These are phyloP conservation scores for Drosophila nigromelanica DNA, from an alignment of 1,140 invertebrate genomes.

Conservation along the genomic window DNA sequence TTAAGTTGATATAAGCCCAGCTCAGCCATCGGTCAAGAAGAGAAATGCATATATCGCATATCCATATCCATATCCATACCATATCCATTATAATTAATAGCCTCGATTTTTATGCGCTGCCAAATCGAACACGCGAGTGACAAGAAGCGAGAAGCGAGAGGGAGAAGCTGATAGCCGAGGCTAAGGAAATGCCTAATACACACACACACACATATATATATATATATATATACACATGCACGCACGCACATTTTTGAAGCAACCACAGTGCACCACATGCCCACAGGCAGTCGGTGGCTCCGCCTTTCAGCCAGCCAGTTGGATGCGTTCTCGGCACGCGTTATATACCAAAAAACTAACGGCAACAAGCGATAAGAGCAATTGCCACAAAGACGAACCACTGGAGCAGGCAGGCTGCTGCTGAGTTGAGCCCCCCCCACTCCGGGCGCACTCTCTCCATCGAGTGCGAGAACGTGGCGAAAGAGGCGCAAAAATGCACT, in stretches of 20 bases:
- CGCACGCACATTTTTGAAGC: background rate
- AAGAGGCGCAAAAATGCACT: conserved; percentile 55
- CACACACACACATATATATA: no score
- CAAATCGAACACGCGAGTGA: conserved; percentile 37
- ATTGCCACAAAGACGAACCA: conserved; percentile 61
- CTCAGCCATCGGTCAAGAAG: conserved; percentile 21
- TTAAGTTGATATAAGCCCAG: conserved; percentile 21
- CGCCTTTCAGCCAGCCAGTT: conserved; percentile 68
- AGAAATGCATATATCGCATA: background rate
- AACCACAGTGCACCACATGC: conserved; percentile 22
- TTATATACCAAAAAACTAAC: conserved; percentile 77
- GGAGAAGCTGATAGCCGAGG: background rate
- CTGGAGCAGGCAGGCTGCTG: conserved; percentile 6
- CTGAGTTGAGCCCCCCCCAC: no score
- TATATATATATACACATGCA: no score
- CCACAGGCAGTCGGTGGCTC: conserved; percentile 41
- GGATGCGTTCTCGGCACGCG: conserved; percentile 61
- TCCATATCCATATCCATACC: conserved; percentile 22
- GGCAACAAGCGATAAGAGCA: conserved; percentile 57
- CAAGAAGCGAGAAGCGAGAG: background rate
- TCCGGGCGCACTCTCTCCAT: background rate
- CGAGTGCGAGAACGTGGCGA: conserved; percentile 19
- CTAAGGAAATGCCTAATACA: background rate
- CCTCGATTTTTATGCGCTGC: conserved; percentile 52
- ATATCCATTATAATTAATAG: conserved; percentile 74